A percentile compares a stretch with the other conserved stretches of the same genome.
These are phyloP conservation scores for Drosophila kohkoa DNA, from an alignment of 1,140 invertebrate genomes.

Conservation along the genomic window DNA sequence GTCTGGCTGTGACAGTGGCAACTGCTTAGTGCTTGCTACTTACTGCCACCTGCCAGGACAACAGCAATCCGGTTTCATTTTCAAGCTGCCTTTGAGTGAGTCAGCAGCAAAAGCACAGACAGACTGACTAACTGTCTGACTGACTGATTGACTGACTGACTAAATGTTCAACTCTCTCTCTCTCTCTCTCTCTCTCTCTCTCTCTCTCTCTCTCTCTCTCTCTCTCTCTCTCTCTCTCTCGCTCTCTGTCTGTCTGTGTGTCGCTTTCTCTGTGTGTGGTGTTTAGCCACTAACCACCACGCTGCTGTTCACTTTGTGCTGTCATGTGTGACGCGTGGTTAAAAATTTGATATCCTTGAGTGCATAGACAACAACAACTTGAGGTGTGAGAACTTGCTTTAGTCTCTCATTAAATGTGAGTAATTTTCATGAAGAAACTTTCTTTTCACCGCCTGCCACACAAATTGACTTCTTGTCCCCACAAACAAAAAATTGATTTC, in stretches of 20 bases:
- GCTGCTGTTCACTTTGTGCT: slow-evolving; percentile 37
- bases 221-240: not conserved
- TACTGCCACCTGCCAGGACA: slow-evolving; percentile 26
- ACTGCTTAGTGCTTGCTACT: slow-evolving; percentile 20
- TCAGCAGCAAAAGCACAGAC: not conserved
- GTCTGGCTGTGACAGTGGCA: slow-evolving; percentile 1
- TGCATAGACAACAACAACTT: slow-evolving; percentile 45
- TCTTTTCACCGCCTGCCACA: no score
- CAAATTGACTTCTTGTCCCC: no score
- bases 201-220: not conserved
- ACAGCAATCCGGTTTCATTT: slow-evolving; percentile 33
- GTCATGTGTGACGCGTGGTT: slow-evolving; percentile 77
- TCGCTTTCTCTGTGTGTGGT: not conserved
- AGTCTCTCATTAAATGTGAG: slow-evolving; percentile 25
- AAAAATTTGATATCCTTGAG: slow-evolving; percentile 81
- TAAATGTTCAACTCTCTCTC: not conserved
- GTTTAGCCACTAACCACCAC: slow-evolving; percentile 9
- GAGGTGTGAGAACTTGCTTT: not conserved
- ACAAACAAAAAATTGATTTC: slow-evolving; percentile 7
- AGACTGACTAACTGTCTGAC: not conserved
- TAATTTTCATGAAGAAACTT: slow-evolving; percentile 10
- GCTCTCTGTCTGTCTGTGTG: not conserved
- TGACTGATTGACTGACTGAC: not conserved
- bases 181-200: not conserved
- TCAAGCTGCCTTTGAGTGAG: slow-evolving; percentile 18